phyloP scores from a whole-genome alignment of 2,113 vertebrate genomes.

The Triplophysa rosa region DNA sequence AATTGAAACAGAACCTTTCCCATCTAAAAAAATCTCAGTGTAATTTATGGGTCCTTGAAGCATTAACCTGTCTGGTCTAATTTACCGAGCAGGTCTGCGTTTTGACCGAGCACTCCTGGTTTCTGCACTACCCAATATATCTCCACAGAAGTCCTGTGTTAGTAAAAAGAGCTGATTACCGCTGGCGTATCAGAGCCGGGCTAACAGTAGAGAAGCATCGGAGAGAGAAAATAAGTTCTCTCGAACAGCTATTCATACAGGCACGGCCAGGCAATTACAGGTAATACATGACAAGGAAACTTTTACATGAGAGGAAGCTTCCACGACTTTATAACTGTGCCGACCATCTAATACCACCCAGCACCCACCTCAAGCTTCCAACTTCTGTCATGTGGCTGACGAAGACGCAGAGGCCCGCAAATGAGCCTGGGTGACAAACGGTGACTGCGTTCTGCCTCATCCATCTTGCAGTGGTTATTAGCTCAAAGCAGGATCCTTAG shows the following conservation, averaged over 20 bases:
- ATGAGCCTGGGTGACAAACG: constrained; percentile 17
- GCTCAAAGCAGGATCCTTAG: constrained; percentile 5
- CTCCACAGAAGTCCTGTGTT: not conserved
- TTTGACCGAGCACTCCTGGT: not conserved
- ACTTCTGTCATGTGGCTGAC: constrained; percentile 10
- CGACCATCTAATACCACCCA: not conserved
- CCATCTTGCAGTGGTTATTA: constrained; percentile 17
- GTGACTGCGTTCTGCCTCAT: constrained; percentile 30
- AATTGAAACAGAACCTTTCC: not conserved
- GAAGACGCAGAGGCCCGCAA: constrained; percentile 31
- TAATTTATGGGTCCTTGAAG: not conserved
- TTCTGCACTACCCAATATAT: constrained; percentile 25
- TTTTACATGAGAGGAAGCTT: too few species aligned
- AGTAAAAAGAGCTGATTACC: constrained; percentile 3
- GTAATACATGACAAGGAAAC: constrained; percentile 22
- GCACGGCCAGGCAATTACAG: constrained; percentile 29
- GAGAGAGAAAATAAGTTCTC: constrained; percentile 13
- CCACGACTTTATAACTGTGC: not conserved
- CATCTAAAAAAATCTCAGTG: not conserved
- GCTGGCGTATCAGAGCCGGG: not conserved
- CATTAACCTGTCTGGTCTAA: constrained; percentile 8
- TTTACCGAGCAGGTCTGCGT: not conserved
- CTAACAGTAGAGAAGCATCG: not conserved
- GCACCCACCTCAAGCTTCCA: constrained; percentile 4
- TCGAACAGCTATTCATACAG: not conserved